A percentile compares a stretch with the other conserved stretches of the same genome.
These are phyloP conservation scores for Oryzias celebensis DNA, from an alignment of 2,113 vertebrate genomes.

Conservation along the genomic window DNA sequence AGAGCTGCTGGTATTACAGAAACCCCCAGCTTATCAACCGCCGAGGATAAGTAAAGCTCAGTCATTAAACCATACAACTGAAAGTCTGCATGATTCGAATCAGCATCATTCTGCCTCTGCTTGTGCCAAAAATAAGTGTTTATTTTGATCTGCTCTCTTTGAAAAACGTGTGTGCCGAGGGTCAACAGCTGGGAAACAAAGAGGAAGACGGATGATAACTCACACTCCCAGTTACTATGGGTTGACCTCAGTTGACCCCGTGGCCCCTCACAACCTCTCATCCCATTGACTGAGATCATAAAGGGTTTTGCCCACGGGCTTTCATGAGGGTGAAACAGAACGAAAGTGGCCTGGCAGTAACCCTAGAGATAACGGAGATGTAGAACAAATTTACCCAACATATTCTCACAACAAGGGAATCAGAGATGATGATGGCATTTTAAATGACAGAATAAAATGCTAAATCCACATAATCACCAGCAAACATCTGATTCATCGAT, in stretches of 20 bases:
- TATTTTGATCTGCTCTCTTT: conserved; percentile 2
- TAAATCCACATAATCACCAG: too few relatives aligned
- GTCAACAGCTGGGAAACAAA: conserved; percentile 47
- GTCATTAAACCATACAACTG: neutral
- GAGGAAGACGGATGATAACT: conserved; percentile 55
- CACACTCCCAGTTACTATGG: conserved; percentile 53
- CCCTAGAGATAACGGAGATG: conserved; percentile 4
- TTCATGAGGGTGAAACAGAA: conserved; percentile 47
- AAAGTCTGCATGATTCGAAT: too few relatives aligned
- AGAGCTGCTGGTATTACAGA: conserved; percentile 6
- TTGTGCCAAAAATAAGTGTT: too few relatives aligned
- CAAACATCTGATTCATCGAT: neutral
- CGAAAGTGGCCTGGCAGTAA: conserved; percentile 53
- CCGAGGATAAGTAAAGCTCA: neutral
- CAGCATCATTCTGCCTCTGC: too few relatives aligned
- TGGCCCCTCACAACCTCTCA: conserved; percentile 69
- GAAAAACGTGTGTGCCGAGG: conserved; percentile 37
- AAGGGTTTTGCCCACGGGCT: conserved; percentile 45
- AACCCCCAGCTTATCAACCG: conserved; percentile 27
- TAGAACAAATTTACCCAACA: too few relatives aligned
- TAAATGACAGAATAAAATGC: too few relatives aligned
- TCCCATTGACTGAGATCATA: conserved; percentile 70
- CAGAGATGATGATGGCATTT: too few relatives aligned
- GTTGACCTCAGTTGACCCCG: conserved; percentile 74
- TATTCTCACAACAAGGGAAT: too few relatives aligned